Evolutionary conservation across 2,888 invertebrate species (phyloP).

Genomic region (Leucoma salicis): DNA sequence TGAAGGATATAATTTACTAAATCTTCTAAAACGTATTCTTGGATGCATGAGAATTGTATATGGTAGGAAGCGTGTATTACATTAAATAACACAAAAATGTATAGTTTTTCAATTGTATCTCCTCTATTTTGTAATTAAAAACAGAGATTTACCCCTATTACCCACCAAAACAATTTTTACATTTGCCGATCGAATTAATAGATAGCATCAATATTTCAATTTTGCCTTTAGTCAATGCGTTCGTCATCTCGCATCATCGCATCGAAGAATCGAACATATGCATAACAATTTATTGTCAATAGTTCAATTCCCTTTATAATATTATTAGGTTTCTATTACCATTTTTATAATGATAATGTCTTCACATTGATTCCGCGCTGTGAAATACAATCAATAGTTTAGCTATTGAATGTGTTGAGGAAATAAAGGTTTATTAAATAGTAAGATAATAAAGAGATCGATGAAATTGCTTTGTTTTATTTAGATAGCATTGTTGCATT

Average conservation of each 20-base stretch:
- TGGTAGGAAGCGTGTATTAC: too few relatives aligned
- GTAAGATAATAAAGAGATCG: constrained; percentile 50
- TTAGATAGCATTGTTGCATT: constrained; percentile 4
- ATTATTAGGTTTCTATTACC: too few relatives aligned
- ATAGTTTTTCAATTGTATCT: background rate
- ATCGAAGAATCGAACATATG: too few relatives aligned
- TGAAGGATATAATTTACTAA: constrained; percentile 17
- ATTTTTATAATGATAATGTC: constrained; percentile 19
- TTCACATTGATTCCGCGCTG: constrained; percentile 33
- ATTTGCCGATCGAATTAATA: background rate
- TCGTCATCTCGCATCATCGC: too few relatives aligned
- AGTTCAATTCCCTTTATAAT: too few relatives aligned
- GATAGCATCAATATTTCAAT: background rate
- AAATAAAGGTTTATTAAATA: constrained; percentile 35
- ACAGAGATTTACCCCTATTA: constrained; percentile 2
- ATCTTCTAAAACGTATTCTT: too few relatives aligned
- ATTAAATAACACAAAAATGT: background rate
- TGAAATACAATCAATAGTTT: constrained; percentile 30
- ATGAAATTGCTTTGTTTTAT: constrained; percentile 28
- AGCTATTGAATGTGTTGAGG: constrained; percentile 40
- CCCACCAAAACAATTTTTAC: constrained; percentile 5
- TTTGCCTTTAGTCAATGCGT: too few relatives aligned
- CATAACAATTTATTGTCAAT: too few relatives aligned
- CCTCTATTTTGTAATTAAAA: background rate
- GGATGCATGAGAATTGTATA: too few relatives aligned